Percentiles rank a stretch among this genome's conserved stretches.
These are phyloP conservation scores for Meandrusa payeni DNA, from an alignment of 2,888 invertebrate genomes.

Conservation along the genomic window DNA sequence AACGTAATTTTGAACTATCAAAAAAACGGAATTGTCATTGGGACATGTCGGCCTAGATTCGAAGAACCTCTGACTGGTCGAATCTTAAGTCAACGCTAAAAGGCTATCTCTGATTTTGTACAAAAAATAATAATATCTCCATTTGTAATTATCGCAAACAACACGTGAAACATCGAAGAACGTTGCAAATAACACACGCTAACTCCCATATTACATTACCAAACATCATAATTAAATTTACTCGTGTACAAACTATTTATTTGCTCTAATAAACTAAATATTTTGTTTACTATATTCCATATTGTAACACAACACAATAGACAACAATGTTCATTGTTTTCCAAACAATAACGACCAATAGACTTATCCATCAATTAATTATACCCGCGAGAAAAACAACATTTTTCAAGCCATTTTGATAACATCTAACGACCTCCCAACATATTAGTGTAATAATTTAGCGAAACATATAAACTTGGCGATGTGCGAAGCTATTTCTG, in stretches of 20 bases:
- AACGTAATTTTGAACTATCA: too few relatives aligned
- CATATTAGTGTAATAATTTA: conserved; percentile 15
- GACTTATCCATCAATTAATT: conserved; percentile 16
- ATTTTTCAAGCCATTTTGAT: conserved; percentile 1
- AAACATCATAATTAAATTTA: background rate
- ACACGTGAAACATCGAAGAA: too few relatives aligned
- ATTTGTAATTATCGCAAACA: too few relatives aligned
- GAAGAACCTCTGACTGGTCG: too few relatives aligned
- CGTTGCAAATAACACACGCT: conserved; percentile 29
- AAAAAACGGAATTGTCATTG: too few relatives aligned
- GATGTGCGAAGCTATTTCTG: conserved; percentile 6
- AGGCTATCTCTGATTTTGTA: too few relatives aligned
- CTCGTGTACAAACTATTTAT: conserved; percentile 13
- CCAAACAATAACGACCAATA: conserved; percentile 17
- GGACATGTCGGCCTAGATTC: too few relatives aligned
- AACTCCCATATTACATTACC: conserved; percentile 8
- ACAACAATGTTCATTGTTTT: conserved; percentile 42
- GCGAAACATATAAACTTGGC: conserved; percentile 15
- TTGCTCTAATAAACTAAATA: conserved; percentile 23
- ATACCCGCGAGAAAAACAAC: conserved; percentile 7
- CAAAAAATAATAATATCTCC: too few relatives aligned
- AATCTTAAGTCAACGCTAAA: too few relatives aligned
- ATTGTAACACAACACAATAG: conserved; percentile 23
- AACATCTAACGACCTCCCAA: conserved; percentile 13
- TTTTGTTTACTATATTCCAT: conserved; percentile 15